Percentiles rank a stretch among this genome's conserved stretches.
Conservation (phyloP, 2,797 vertebrate genomes). For the Cetoscarus ocellatus region DNA sequence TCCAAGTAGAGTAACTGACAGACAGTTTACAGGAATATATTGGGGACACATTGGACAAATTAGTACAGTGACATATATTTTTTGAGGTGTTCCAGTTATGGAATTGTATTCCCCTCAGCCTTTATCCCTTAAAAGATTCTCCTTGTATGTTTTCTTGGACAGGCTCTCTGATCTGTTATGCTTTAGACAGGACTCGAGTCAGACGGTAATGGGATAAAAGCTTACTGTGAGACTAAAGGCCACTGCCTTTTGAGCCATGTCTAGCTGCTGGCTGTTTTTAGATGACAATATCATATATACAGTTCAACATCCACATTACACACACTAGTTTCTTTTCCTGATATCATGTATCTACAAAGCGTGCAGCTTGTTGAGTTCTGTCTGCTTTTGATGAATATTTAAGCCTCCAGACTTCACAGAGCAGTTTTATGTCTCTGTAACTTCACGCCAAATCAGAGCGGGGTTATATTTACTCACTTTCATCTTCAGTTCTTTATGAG, state of each 20-base stretch:
- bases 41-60: neutral
- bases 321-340: slow-evolving; percentile 12
- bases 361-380: slow-evolving; percentile 29
- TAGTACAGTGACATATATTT: neutral
- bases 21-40: too few species aligned
- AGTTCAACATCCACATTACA: neutral
- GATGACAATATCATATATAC: slow-evolving; percentile 12
- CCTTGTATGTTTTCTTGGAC: neutral
- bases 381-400: slow-evolving; percentile 60
- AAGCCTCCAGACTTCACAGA: slow-evolving; percentile 36
- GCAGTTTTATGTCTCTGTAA: slow-evolving; percentile 41
- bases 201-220: slow-evolving; percentile 13
- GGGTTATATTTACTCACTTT: slow-evolving; percentile 53
- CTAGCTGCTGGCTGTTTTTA: slow-evolving; percentile 14
- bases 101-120: neutral
- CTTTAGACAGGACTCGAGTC: neutral
- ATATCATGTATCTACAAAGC: slow-evolving; percentile 36
- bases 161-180: neutral
- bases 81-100: neutral
- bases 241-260: slow-evolving; percentile 1
- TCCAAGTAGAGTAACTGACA: too few species aligned
- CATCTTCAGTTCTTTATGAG: slow-evolving; percentile 42
- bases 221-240: neutral
- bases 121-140: neutral
- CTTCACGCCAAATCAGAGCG: slow-evolving; percentile 44